Base-by-base conservation (phyloP, 37 sponge, comb jelly and placozoan genomes). In the Halichondria panicea region DNA sequence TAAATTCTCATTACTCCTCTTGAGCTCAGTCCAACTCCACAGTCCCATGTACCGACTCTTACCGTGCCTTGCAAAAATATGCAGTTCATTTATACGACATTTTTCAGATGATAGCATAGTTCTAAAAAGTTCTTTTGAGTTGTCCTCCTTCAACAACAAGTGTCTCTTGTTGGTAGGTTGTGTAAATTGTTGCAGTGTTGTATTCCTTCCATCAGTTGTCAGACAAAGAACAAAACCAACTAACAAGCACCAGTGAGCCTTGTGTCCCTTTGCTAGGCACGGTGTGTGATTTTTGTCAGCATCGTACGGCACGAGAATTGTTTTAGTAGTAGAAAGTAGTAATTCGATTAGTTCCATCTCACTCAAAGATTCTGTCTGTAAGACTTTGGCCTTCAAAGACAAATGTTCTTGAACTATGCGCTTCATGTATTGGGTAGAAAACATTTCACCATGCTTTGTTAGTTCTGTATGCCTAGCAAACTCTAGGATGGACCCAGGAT, bases 251-350 rank as follows among this genome's bases (percentile, higher is more conserved):
- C 87, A 86, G 75, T 86, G 87, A 68, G 87, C 87, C 34, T 40
- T 66, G 65, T 86, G 87, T 12, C 87, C 87, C 13, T 60, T 66
- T 9, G 59, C 74, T 2, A 67, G 61, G 35, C 75, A 86, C 8
- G 87, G 87, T n/a, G 80, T 57, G 62, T 86, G 87, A 52, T 86
- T 42, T 33, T 79, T 86, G 27, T 86, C 87, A 33, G 67, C 55
- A 79, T 86, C 87, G 68, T 86, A 86, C 12, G 87, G 87, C 12
- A 86, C 68, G 31, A 86, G 30, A 3, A 86, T 9, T 24, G 75
- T 68, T 43, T 39, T 42, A 2, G 71, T 34, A 2, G 21, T 38
- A 3, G 55, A 48, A 19, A 72, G 2, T 30, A 66, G 0, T 34
- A 12, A 43, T 18, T 42, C 52, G 1, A 84, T 0, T 9, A 61